Conservation (phyloP, 2,888 invertebrate genomes). For the Sisyra nigra region DNA sequence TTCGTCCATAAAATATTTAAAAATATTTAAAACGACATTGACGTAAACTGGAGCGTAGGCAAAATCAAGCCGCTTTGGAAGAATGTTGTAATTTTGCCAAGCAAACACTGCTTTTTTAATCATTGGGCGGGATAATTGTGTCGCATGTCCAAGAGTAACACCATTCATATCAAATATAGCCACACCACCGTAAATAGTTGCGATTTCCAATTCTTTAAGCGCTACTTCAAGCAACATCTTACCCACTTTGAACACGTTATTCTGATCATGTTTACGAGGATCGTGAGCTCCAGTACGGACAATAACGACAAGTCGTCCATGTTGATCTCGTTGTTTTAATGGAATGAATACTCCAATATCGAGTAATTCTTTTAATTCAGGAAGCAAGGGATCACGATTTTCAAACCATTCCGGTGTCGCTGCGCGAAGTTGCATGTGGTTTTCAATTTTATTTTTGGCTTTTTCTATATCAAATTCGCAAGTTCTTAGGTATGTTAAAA, state of each 20-base stretch:
- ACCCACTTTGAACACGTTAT: conserved; percentile 43
- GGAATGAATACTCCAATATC: conserved; percentile 43
- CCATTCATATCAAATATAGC: conserved; percentile 44
- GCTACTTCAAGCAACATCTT: conserved; percentile 47
- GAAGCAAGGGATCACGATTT: conserved; percentile 37
- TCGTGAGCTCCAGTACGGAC: conserved; percentile 40
- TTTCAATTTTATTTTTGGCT: conserved; percentile 36
- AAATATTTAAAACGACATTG: conserved; percentile 47
- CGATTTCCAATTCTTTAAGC: conserved; percentile 30
- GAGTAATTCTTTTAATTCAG: conserved; percentile 38
- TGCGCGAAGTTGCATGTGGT: conserved; percentile 37
- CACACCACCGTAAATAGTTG: conserved; percentile 33
- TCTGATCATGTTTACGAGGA: conserved; percentile 35
- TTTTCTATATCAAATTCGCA: conserved; percentile 42
- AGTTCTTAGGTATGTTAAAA: conserved; percentile 39
- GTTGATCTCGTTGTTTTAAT: conserved; percentile 27
- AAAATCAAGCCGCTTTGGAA: conserved; percentile 49
- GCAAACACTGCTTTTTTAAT: conserved; percentile 42
- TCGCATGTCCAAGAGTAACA: conserved; percentile 36
- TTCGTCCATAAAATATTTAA: conserved; percentile 43
- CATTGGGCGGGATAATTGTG: conserved; percentile 37
- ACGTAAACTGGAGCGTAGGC: conserved; percentile 49
- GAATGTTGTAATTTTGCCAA: conserved; percentile 54
- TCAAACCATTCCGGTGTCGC: conserved; percentile 42
- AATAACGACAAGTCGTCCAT: conserved; percentile 38